Evolutionary conservation across 2,797 vertebrate genomes (phyloP), one percentile per base, ranked within the genome.

Genomic region (Darevskia mixta): DNA sequence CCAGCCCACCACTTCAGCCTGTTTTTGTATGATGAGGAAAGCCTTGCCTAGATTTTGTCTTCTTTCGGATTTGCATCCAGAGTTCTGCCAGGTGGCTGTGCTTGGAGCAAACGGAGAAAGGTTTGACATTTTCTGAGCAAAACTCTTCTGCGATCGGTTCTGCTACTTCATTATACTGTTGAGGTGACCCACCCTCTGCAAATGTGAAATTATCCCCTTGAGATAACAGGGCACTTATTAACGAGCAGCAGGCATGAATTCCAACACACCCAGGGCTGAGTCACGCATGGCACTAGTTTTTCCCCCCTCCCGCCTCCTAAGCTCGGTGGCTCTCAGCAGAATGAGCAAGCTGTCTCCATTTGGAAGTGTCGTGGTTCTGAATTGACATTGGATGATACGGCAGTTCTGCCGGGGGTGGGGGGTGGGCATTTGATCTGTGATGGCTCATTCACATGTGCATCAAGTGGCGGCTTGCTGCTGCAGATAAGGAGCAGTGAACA

Each of bases 61-160:
- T 91, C 88, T 49, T 82, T 71, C 43, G 18, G 79, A 32, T 7
- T 80, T 45, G 29, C 87, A 1, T 38, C 18, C 7, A 64, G 55
- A 72, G 10, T 45, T 81, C 3, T 73, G 81, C 18, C 69, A 73
- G 15, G 15, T 45, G 45, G 0, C 0, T 76, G 66, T 35, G 41
- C n/a, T 69, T n/a, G 7, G 32, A 69, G 27, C 5, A 29, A 87
- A 72, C 0, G 1, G 66, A 72, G 49, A 0, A 0, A 9, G 9
- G 25, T 83, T 82, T 85, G 73, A 32, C 82, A n/a, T n/a, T 83
- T 23, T 64, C 15, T 18, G 10, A 55, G 8, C 0, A 25, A 35
- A 61, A 84, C 87, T 66, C 66, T 11, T 49, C 66, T 85, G 17
- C 20, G 25, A 11, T 77, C 20, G 13, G 35, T 77, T 77, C 43